phyloP scores from a whole-genome alignment of 2,113 vertebrate species.

The Orientallactaga bullata region DNA sequence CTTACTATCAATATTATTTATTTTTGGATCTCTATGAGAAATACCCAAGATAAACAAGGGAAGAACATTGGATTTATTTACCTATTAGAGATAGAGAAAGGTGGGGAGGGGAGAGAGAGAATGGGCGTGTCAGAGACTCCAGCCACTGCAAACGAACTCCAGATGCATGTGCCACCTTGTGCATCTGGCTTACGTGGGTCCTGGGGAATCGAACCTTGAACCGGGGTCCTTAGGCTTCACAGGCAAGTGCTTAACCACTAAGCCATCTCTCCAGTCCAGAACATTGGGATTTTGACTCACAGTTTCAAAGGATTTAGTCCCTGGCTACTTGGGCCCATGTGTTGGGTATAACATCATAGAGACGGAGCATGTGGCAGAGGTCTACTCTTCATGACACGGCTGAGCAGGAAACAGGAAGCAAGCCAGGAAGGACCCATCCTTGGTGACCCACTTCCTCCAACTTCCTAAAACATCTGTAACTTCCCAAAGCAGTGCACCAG shows the following conservation, averaged over 20 bases:
- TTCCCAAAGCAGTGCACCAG: neutral
- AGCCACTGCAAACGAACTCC: too few species aligned
- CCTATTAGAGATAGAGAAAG: too few species aligned
- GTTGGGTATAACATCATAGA: neutral
- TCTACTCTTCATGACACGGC: neutral
- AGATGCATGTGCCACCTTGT: too few species aligned
- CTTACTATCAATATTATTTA: neutral
- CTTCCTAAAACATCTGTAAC: neutral
- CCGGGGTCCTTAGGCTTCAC: too few species aligned
- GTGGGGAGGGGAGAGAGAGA: too few species aligned
- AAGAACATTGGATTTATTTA: neutral
- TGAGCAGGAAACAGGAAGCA: neutral
- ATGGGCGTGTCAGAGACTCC: too few species aligned
- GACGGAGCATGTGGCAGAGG: neutral
- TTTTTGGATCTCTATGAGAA: neutral
- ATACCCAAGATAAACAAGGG: neutral
- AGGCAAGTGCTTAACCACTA: too few species aligned
- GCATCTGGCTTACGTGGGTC: too few species aligned
- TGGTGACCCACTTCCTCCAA: neutral
- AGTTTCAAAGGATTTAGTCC: neutral
- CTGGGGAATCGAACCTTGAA: too few species aligned
- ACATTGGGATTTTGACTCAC: too few species aligned
- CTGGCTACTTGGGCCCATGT: neutral
- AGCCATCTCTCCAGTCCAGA: too few species aligned
- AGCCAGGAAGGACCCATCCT: neutral